These are phyloP conservation scores for Mythimna vitellina DNA, from an alignment of 2,888 invertebrate species.

Conservation along the genomic window DNA sequence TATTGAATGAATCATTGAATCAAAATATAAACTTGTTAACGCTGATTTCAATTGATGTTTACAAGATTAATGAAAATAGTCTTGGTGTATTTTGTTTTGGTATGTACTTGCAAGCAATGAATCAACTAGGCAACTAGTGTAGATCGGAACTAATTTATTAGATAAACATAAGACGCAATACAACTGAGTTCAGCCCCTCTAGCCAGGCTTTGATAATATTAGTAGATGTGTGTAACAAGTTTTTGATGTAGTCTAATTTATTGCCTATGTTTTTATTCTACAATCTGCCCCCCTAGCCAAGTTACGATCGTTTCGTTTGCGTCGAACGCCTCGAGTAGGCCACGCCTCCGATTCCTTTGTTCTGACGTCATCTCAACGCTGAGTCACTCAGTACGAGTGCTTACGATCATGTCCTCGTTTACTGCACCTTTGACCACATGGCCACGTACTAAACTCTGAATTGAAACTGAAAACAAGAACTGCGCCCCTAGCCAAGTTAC, in stretches of 20 bases:
- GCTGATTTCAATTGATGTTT: slow-evolving; percentile 35
- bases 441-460: too few species aligned
- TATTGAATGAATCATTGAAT: slow-evolving; percentile 61
- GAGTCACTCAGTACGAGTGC: too few species aligned
- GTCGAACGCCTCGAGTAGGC: too few species aligned
- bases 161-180: background rate
- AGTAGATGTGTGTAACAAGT: background rate
- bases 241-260: background rate
- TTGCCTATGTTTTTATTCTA: background rate
- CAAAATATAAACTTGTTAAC: slow-evolving; percentile 59
- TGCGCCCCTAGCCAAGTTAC: too few species aligned
- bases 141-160: background rate
- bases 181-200: background rate
- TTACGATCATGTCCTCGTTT: too few species aligned
- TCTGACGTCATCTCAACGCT: too few species aligned
- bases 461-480: too few species aligned
- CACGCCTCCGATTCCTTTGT: too few species aligned
- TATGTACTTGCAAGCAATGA: background rate
- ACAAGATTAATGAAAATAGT: slow-evolving; percentile 12
- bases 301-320: too few species aligned
- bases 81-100: background rate
- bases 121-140: background rate
- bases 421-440: too few species aligned
- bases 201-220: too few species aligned
- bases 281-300: too few species aligned